A percentile compares a stretch with the other conserved stretches of the same genome.
Evolutionary conservation across 2,113 vertebrate genomes (phyloP).

Genomic region (Heliornis fulica): DNA sequence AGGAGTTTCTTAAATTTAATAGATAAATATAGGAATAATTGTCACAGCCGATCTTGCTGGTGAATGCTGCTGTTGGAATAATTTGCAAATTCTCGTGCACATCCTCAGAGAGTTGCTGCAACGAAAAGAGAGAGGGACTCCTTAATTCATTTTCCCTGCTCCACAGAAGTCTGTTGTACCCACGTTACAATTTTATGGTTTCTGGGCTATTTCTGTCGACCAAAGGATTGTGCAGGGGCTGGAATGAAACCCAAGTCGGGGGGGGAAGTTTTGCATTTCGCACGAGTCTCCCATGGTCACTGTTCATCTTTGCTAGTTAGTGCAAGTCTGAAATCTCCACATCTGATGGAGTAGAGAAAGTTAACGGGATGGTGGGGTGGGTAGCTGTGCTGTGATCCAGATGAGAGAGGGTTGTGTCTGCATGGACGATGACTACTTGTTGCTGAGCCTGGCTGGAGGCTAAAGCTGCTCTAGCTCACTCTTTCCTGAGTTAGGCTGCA

Average conservation of each 20-base stretch:
- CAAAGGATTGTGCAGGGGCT: not conserved
- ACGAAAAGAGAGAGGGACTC: not conserved
- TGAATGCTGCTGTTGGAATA: not conserved
- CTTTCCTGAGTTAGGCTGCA: not conserved
- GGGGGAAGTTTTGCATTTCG: not conserved
- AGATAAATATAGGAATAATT: not conserved
- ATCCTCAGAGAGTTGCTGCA: not conserved
- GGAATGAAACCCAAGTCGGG: not conserved
- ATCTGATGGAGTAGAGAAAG: not conserved
- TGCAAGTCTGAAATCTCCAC: not conserved
- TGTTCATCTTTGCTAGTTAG: not conserved
- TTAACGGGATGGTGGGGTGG: not conserved
- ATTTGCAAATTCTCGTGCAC: not conserved
- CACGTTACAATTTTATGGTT: not conserved
- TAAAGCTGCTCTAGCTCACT: not conserved
- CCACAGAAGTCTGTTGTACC: not conserved
- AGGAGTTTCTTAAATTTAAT: slow-evolving; percentile 18
- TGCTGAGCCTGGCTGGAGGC: not conserved
- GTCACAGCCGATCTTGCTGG: not conserved
- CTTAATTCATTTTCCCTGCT: slow-evolving; percentile 3
- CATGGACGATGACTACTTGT: not conserved
- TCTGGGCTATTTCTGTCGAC: not conserved
- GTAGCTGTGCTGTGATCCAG: not conserved
- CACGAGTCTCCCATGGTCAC: not conserved
- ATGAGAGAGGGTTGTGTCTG: not conserved